These are phyloP conservation scores for Sesamia nonagrioides DNA, from an alignment of 1,140 invertebrate species.

Conservation along the genomic window DNA sequence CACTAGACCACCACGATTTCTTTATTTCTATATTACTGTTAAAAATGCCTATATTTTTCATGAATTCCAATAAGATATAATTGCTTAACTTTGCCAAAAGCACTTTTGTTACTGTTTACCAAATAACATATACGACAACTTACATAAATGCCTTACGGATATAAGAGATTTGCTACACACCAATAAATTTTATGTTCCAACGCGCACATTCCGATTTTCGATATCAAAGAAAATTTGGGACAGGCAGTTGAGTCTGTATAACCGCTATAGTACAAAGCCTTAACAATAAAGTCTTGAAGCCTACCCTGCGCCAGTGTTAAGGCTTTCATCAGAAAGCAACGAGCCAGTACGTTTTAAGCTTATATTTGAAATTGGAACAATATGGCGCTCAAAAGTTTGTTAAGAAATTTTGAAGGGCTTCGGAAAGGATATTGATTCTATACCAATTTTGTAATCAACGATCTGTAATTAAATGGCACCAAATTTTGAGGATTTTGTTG, in stretches of 20 bases:
- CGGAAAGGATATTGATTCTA: conserved; percentile 26
- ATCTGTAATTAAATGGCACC: conserved; percentile 29
- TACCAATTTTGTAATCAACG: conserved; percentile 39
- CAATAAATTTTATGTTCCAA: conserved; percentile 27
- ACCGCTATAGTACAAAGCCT: conserved; percentile 6
- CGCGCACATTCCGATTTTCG: neutral
- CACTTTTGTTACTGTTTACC: neutral
- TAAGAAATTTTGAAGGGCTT: conserved; percentile 39
- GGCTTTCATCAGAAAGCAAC: conserved; percentile 19
- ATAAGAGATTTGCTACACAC: conserved; percentile 23
- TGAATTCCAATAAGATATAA: neutral
- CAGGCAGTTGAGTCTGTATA: neutral
- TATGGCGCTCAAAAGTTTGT: conserved; percentile 41
- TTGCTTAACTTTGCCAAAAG: conserved; percentile 12
- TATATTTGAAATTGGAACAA: conserved; percentile 35
- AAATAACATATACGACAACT: conserved; percentile 7
- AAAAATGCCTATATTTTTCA: neutral
- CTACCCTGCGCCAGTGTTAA: neutral
- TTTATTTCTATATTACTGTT: neutral
- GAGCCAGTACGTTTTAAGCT: conserved; percentile 31
- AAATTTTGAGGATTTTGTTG: conserved; percentile 13
- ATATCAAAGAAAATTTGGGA: conserved; percentile 25
- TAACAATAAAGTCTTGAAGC: conserved; percentile 30
- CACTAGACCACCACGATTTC: no score
- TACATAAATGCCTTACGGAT: neutral